Evolutionary conservation across 2,888 invertebrate species (phyloP).

Genomic region (Escarpia spicata): DNA sequence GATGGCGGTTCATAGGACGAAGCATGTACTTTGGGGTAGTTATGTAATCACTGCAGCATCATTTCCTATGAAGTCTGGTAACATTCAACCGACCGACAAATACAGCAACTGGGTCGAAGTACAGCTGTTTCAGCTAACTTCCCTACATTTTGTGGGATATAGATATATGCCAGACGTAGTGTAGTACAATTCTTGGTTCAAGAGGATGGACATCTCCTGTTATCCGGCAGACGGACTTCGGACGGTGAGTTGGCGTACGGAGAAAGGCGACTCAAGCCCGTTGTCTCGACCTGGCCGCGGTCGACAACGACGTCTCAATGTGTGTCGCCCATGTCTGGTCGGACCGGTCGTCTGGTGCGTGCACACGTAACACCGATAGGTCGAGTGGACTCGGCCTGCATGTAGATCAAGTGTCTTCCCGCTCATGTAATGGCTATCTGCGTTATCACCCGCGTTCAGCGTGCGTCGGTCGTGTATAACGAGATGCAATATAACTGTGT

Average conservation of each 20-base stretch:
- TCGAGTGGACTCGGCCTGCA: background rate
- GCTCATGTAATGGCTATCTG: background rate
- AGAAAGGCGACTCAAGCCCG: background rate
- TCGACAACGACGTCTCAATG: background rate
- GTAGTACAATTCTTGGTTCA: too few relatives aligned
- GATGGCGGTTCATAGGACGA: too few relatives aligned
- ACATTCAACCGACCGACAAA: too few relatives aligned
- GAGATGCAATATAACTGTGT: background rate
- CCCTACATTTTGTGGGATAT: too few relatives aligned
- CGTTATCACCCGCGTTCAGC: background rate
- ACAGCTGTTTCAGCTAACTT: too few relatives aligned
- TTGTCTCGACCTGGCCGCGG: background rate
- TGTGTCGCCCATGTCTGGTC: background rate
- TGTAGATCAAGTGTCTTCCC: background rate
- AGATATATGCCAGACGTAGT: too few relatives aligned
- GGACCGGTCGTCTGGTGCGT: background rate
- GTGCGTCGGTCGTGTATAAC: background rate
- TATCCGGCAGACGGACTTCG: background rate
- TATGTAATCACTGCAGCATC: too few relatives aligned
- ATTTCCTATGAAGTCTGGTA: too few relatives aligned
- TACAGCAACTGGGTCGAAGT: too few relatives aligned
- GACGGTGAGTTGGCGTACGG: background rate
- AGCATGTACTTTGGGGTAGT: too few relatives aligned
- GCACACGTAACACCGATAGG: background rate
- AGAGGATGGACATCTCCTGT: background rate